A percentile compares a stretch with the other conserved stretches of the same genome.
Evolutionary conservation across 2,888 invertebrate genomes (phyloP).

Genomic region (Xylocampa areola): DNA sequence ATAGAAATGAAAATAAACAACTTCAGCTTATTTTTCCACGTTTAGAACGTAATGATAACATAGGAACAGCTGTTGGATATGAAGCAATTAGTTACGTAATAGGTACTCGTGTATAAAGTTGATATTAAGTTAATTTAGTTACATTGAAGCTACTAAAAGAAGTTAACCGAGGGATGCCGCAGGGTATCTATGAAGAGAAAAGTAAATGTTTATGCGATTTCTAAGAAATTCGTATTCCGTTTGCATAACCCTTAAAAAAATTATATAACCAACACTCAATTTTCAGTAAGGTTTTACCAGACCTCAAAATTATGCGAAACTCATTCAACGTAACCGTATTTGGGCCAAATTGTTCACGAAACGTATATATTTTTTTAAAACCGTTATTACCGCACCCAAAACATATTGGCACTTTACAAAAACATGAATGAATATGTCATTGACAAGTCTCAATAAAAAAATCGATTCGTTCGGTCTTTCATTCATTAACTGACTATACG

Average conservation of each 20-base stretch:
- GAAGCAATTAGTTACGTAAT: conserved; percentile 14
- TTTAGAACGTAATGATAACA: conserved; percentile 35
- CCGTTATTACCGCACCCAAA: conserved; percentile 50
- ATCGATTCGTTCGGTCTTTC: conserved; percentile 42
- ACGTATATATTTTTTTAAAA: conserved; percentile 33
- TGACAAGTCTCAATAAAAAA: conserved; percentile 56
- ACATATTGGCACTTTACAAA: conserved; percentile 45
- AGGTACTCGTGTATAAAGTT: background rate
- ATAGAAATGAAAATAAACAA: conserved; percentile 42
- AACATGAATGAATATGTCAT: conserved; percentile 56
- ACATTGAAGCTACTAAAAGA: too few species aligned
- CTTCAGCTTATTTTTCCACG: conserved; percentile 35
- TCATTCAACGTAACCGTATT: conserved; percentile 44
- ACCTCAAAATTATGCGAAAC: conserved; percentile 17
- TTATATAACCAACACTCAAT: conserved; percentile 1
- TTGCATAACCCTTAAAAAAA: background rate
- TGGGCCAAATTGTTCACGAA: conserved; percentile 38
- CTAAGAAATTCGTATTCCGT: too few species aligned
- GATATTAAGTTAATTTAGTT: too few species aligned
- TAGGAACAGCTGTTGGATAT: conserved; percentile 41
- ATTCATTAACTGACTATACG: conserved; percentile 57
- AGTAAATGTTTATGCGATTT: too few species aligned
- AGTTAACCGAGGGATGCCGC: background rate
- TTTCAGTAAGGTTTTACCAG: conserved; percentile 17
- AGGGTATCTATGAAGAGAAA: too few species aligned